phyloP scores from a whole-genome alignment of 2,888 invertebrate genomes.

The Teinopalpus imperialis region DNA sequence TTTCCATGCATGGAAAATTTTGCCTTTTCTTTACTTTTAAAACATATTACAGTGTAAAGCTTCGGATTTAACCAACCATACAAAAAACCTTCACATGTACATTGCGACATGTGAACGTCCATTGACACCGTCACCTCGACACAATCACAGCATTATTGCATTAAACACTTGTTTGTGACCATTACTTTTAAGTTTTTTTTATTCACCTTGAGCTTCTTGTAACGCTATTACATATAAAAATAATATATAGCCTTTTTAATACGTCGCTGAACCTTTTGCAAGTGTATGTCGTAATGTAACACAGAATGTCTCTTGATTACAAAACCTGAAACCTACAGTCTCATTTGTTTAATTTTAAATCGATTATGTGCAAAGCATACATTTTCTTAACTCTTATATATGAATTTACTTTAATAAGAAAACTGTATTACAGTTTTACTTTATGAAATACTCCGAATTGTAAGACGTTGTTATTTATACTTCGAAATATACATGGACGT shows the following conservation, averaged over 20 bases:
- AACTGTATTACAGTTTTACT: too few relatives aligned
- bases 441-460: too few relatives aligned
- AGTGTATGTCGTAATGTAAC: background rate
- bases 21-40: too few relatives aligned
- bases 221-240: slow-evolving; percentile 3
- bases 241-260: slow-evolving; percentile 4
- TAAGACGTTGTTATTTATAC: too few relatives aligned
- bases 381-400: too few relatives aligned
- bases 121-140: slow-evolving; percentile 1
- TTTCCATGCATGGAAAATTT: too few relatives aligned
- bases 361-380: too few relatives aligned
- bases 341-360: background rate
- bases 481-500: too few relatives aligned
- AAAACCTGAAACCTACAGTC: background rate
- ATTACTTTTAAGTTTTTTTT: slow-evolving; percentile 12
- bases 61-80: too few relatives aligned
- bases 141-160: background rate
- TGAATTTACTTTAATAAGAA: too few relatives aligned
- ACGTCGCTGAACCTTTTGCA: background rate
- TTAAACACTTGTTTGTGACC: slow-evolving; percentile 1
- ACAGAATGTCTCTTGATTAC: slow-evolving; percentile 7
- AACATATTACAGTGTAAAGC: too few relatives aligned
- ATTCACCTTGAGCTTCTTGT: slow-evolving; percentile 12
- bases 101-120: slow-evolving; percentile 9
- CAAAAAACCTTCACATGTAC: slow-evolving; percentile 8